phyloP scores from a whole-genome alignment of 2,113 vertebrate genomes.

The Ceyx melanurus region DNA sequence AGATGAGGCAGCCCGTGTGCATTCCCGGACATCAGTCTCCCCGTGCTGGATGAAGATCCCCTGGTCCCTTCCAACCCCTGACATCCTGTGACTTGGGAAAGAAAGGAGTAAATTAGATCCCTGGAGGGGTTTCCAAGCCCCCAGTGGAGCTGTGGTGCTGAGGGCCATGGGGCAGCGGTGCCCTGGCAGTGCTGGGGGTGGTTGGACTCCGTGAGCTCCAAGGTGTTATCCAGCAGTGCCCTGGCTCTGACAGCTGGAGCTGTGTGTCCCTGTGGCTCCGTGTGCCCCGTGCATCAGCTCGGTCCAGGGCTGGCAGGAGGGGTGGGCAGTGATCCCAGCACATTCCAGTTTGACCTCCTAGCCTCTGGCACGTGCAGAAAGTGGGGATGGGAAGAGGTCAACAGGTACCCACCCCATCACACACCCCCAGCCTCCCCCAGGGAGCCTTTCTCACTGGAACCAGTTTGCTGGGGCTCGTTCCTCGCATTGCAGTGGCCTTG shows the following conservation, averaged over 20 bases:
- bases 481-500: background rate
- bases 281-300: background rate
- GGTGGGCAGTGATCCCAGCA: background rate
- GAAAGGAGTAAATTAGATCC: no score
- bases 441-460: background rate
- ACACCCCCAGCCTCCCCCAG: background rate
- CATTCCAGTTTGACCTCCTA: background rate
- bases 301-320: accelerated
- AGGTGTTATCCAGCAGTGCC: background rate
- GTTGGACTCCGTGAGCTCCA: background rate
- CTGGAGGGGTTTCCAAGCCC: no score
- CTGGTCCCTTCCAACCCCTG: no score
- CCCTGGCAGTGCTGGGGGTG: no score
- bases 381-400: background rate
- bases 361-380: background rate
- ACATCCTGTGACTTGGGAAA: no score
- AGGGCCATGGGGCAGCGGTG: no score
- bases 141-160: no score
- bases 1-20: background rate
- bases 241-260: background rate
- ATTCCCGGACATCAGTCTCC: background rate
- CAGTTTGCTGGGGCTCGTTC: accelerated
- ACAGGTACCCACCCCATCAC: accelerated
- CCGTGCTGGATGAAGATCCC: background rate
- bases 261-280: background rate